These are phyloP conservation scores for Ammodytes dubius DNA, from an alignment of 2,113 vertebrate species.

Conservation along the genomic window DNA sequence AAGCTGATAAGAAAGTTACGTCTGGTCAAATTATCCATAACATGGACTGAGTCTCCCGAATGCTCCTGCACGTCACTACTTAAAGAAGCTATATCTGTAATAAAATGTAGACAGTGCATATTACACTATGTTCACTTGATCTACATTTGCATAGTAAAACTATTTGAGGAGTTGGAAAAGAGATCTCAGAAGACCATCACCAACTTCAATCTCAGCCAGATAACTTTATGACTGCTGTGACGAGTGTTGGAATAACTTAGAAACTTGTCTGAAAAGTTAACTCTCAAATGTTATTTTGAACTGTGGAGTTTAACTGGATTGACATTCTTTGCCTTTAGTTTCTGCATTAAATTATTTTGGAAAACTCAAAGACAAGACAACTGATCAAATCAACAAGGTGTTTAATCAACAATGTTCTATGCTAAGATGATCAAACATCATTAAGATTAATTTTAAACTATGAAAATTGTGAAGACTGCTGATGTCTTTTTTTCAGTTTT, in stretches of 20 bases:
- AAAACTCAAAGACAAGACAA: conserved; percentile 62
- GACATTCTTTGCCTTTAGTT: conserved; percentile 74
- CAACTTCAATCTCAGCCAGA: neutral
- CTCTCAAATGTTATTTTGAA: conserved; percentile 30
- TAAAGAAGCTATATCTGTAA: neutral
- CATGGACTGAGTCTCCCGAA: no score
- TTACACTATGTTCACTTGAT: neutral
- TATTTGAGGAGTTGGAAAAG: neutral
- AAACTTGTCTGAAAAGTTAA: conserved; percentile 30
- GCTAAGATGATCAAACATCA: conserved; percentile 1
- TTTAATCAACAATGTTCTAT: conserved; percentile 55
- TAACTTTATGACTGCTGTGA: conserved; percentile 13
- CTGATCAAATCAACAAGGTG: conserved; percentile 25
- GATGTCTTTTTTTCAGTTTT: neutral
- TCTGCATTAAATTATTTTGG: conserved; percentile 52
- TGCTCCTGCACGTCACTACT: no score
- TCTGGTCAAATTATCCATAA: no score
- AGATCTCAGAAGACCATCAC: neutral
- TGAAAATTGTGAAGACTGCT: neutral
- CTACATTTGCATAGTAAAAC: neutral
- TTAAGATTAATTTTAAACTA: conserved; percentile 1
- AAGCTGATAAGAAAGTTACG: no score
- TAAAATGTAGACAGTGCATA: neutral
- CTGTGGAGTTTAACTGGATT: conserved; percentile 38
- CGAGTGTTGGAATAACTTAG: conserved; percentile 55